These are phyloP conservation scores for Ophioninae sp. DNA, from an alignment of 2,888 invertebrate species.

Conservation along the genomic window DNA sequence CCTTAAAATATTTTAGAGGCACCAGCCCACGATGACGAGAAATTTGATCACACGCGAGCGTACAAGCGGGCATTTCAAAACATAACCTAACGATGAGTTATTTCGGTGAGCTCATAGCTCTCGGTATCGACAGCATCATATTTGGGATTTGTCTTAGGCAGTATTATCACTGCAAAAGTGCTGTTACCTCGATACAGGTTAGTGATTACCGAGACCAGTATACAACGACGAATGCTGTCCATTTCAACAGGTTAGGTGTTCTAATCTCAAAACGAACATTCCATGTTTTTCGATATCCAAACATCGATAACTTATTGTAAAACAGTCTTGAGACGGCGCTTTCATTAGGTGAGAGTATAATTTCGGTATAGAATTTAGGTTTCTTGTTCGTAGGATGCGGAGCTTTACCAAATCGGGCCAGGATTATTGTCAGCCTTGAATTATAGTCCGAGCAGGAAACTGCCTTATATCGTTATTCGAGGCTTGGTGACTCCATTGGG, in stretches of 20 bases:
- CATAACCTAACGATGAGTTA: conserved; percentile 85
- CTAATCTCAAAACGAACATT: conserved; percentile 12
- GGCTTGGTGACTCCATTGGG: conserved; percentile 90
- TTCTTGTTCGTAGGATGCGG: conserved; percentile 80
- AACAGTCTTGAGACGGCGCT: background rate
- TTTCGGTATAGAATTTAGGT: conserved; percentile 30
- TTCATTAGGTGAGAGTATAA: background rate
- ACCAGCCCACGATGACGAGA: conserved; percentile 46
- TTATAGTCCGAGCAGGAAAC: conserved; percentile 84
- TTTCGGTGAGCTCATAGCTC: conserved; percentile 87
- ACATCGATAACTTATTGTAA: background rate
- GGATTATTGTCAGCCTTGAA: conserved; percentile 85
- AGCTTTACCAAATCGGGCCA: conserved; percentile 86
- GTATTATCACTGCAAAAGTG: conserved; percentile 88
- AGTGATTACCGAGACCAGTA: conserved; percentile 65
- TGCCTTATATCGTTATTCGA: conserved; percentile 89
- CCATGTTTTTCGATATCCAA: background rate
- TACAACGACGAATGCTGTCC: background rate
- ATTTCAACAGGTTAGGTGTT: conserved; percentile 1
- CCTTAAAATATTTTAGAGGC: conserved; percentile 25
- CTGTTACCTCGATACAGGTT: conserved; percentile 88
- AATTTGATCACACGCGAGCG: background rate
- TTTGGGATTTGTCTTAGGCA: conserved; percentile 88
- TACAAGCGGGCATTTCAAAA: conserved; percentile 50
- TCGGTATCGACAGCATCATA: conserved; percentile 89